Base-by-base conservation (phyloP, 2,888 invertebrate genomes). In the Hemistola chrysoprasaria region DNA sequence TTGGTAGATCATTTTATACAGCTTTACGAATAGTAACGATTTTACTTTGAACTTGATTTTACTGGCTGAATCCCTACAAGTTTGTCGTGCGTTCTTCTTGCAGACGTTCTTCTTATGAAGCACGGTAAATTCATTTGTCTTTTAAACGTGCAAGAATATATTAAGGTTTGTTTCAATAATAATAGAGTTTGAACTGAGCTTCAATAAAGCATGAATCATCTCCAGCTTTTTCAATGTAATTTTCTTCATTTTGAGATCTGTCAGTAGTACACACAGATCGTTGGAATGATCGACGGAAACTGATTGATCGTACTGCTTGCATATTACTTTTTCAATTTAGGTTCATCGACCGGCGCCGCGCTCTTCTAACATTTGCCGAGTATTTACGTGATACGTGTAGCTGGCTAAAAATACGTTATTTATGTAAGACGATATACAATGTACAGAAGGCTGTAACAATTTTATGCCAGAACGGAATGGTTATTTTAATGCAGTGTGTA, bases 211-310 rank as follows among this genome's bases (percentile, higher is more conserved):
- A 36, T 24, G 11, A 38, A 33, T 41, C 24, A 24, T 33, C 11
- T 26, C 10, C 20, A 22, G 16, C 16, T 38, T 34, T 28, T 40
- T 11, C 22, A 37, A 46, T 47, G 27, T 11, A 31, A 31, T 43
- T 47, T 50, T 32, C 26, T 40, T 38, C 23, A 37, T 43, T 37
- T 47, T 34, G 27, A 40, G 11, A 39, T 38, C 42, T 48, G 50
- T 61, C 59, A 47, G 54, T 59, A 56, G 50, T 27, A 47, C 40
- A 47, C 40, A 38, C 35, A 47, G 44, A 34, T 42, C 40, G 6
- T 37, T 22, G 38, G 44, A 50, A 47, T 42, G 35, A 45, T 37
- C 22, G 16, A 39, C 27, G 30, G 23, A 25, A 30, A 43, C 29
- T 44, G 47, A 43, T 39, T 34, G 36, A 41, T 40, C 23, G 30